Evolutionary conservation across 2,797 vertebrate species (phyloP), one percentile per base, ranked within the genome.

Genomic region (Echeneis naucrates): DNA sequence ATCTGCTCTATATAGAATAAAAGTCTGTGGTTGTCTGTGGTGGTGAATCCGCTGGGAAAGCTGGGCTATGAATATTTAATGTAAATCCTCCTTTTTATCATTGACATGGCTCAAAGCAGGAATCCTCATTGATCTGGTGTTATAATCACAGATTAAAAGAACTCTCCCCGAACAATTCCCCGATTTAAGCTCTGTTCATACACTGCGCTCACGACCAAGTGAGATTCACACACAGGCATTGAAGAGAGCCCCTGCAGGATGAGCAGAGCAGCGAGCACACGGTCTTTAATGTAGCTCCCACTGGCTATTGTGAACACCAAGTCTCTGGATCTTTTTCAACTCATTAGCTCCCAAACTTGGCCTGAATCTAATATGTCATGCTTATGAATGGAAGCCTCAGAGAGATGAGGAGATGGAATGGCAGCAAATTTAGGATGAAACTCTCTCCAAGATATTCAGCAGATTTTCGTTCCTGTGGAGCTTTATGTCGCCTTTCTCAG

Each of bases 321-420:
- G 83, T 87, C 70, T 80, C 83, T 93, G 84, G 63, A 86, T 88
- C 91, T 89, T 85, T 90, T 95, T 91, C 92, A 90, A 84, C 89
- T 94, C 94, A 89, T 95, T 95, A 90, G 93, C 84, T 92, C 79
- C 85, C 64, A 88, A 92, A 93, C 91, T 88, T 92, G 93, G 93
- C 92, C 87, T 40, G 82, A 69, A 55, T 86, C 87, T 76, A 21
- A 86, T 89, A 88, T 56, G 87, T 87, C 90, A 58, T 56, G 70
- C 87, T 91, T 78, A 52, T 80, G 89, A 90, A 89, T 90, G 81
- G 77, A 92, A 85, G 90, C 91, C 91, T 84, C 62, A 66, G 93
- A 93, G 92, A 90, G 87, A 90, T 80, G 77, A 72, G 84, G 48
- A 72, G 90, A 90, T 50, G 55, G 14, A 89, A 83, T 84, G 66